Conservation (phyloP, 2,888 invertebrate species). For the Parascotia fuliginaria region DNA sequence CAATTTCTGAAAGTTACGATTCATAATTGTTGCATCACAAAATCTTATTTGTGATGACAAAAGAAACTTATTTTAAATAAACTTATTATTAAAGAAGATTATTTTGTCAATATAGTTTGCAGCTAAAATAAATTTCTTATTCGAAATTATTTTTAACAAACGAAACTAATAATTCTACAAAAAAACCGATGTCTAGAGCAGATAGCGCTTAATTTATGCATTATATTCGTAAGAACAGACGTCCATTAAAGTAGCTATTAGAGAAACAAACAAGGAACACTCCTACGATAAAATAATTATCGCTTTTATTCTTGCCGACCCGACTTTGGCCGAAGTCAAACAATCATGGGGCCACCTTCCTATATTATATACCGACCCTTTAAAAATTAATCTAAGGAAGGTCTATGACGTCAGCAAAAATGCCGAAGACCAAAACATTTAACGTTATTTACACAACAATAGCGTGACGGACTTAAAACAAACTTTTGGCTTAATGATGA, state of each 20-base stretch:
- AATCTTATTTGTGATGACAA: too few species aligned
- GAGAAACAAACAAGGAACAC: conserved; percentile 84
- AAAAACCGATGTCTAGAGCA: conserved; percentile 51
- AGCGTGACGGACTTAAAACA: conserved; percentile 81
- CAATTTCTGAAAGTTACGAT: too few species aligned
- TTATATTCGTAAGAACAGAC: conserved; percentile 62
- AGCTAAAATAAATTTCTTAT: conserved; percentile 7
- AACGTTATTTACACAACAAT: conserved; percentile 64
- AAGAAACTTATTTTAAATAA: not conserved
- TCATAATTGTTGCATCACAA: too few species aligned
- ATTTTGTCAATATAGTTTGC: not conserved
- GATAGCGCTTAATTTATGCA: conserved; percentile 74
- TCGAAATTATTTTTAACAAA: conserved; percentile 18
- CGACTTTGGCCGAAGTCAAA: conserved; percentile 38
- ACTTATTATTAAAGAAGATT: not conserved
- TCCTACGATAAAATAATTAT: conserved; percentile 82
- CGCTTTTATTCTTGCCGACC: conserved; percentile 76
- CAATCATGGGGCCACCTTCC: conserved; percentile 54
- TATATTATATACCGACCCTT: conserved; percentile 62
- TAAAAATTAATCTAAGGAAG: conserved; percentile 71
- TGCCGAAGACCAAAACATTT: conserved; percentile 56
- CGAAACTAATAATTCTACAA: conserved; percentile 36
- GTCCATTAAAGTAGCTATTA: conserved; percentile 83
- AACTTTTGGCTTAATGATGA: conserved; percentile 71
- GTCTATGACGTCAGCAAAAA: conserved; percentile 79